A percentile compares a stretch with the other conserved stretches of the same genome.
Conservation (phyloP, 1,140 invertebrate species). For the Hirudo medicinalis region DNA sequence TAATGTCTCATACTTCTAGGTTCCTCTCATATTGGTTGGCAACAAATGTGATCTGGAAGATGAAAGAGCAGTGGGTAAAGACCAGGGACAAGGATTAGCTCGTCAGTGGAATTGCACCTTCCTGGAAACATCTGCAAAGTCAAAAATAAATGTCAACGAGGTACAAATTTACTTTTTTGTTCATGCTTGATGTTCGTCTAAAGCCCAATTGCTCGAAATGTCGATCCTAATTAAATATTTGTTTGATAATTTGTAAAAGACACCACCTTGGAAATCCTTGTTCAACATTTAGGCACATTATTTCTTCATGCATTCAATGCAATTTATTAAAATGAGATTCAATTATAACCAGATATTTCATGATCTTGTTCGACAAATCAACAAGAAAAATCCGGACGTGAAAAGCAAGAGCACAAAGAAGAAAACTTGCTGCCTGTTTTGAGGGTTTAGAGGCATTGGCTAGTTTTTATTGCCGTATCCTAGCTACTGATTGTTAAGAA, state of each 20-base stretch:
- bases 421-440: constrained; percentile 5
- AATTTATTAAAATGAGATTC: constrained; percentile 35
- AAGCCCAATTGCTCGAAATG: too few species aligned
- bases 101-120: constrained; percentile 92
- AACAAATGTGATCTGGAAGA: constrained; percentile 89
- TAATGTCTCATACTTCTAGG: constrained; percentile 9
- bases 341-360: constrained; percentile 68
- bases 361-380: constrained; percentile 98
- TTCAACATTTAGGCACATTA: too few species aligned
- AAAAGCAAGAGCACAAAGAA: constrained; percentile 74
- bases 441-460: too few species aligned
- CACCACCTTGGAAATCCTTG: not conserved
- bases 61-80: constrained; percentile 66
- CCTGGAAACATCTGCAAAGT: constrained; percentile 93
- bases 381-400: constrained; percentile 81
- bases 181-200: too few species aligned
- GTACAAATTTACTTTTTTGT: constrained; percentile 52
- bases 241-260: not conserved
- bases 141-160: constrained; percentile 94
- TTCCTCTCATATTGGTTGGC: constrained; percentile 68
- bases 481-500: too few species aligned
- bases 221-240: not conserved
- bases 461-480: too few species aligned
- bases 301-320: too few species aligned
- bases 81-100: constrained; percentile 65